Conservation (phyloP, 1,140 invertebrate species). For the Aethina tumida region DNA sequence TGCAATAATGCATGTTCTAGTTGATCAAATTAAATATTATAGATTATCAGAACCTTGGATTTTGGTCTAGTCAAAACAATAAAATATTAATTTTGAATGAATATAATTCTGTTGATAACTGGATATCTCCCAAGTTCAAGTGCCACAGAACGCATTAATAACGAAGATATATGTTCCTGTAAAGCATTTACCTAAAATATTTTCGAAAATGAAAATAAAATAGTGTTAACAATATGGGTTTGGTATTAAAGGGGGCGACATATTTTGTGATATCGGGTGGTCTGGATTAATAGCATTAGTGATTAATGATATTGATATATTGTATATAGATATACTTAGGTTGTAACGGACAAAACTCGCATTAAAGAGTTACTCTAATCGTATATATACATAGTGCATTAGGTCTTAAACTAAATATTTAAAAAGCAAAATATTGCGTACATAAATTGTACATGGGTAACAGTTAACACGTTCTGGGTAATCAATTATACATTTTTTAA, state of each 20-base stretch:
- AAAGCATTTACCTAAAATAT: conserved; percentile 33
- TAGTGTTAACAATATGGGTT: conserved; percentile 20
- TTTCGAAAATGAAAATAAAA: no score
- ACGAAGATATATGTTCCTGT: conserved; percentile 32
- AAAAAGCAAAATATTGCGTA: no score
- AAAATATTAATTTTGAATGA: conserved; percentile 9
- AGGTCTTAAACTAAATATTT: no score
- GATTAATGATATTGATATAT: conserved; percentile 18
- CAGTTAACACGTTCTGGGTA: conserved; percentile 5
- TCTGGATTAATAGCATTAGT: conserved; percentile 22
- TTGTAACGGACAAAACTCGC: conserved; percentile 26
- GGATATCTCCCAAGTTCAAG: conserved; percentile 34
- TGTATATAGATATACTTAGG: conserved; percentile 27
- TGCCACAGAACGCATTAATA: conserved; percentile 28
- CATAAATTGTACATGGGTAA: conserved; percentile 4
- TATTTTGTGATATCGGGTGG: conserved; percentile 31
- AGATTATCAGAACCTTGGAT: no score
- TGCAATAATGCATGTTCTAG: no score
- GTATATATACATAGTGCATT: conserved; percentile 26
- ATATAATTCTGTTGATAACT: conserved; percentile 18
- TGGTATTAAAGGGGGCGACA: conserved; percentile 33
- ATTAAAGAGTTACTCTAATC: conserved; percentile 27
- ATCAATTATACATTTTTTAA: no score
- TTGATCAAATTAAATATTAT: no score
- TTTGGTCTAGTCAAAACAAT: conserved; percentile 32